Evolutionary conservation across 1,140 invertebrate genomes (phyloP).

Genomic region (Heliothis virescens): DNA sequence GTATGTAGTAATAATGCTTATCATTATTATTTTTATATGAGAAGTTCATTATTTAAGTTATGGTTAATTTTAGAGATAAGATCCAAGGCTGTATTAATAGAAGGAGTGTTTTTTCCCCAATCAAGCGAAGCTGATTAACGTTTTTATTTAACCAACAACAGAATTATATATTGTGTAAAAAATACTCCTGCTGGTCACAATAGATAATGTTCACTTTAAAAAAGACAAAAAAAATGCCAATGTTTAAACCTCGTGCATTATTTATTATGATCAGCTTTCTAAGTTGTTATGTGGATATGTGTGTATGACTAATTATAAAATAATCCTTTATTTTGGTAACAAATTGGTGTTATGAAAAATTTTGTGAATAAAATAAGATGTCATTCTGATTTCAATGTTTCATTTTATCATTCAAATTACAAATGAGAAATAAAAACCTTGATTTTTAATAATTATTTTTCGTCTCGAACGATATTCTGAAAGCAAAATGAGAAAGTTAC

Average conservation of each 20-base stretch:
- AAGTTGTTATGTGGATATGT: conserved; percentile 82
- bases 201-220: conserved; percentile 59
- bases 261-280: conserved; percentile 69
- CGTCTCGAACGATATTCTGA: conserved; percentile 69
- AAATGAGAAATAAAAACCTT: not conserved
- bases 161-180: conserved; percentile 67
- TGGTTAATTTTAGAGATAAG: conserved; percentile 80
- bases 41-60: conserved; percentile 83
- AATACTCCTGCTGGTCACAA: conserved; percentile 73
- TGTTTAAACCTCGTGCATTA: conserved; percentile 49
- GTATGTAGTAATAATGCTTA: conserved; percentile 70
- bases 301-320: conserved; percentile 84
- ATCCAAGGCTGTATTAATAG: conserved; percentile 84
- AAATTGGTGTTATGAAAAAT: conserved; percentile 85
- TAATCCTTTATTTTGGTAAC: conserved; percentile 85
- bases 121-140: conserved; percentile 58
- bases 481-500: conserved; percentile 49
- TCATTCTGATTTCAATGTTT: conserved; percentile 73
- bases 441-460: conserved; percentile 59
- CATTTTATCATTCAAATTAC: conserved; percentile 46
- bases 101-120: conserved; percentile 75
- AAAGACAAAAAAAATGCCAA: conserved; percentile 56
- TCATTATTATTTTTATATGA: conserved; percentile 83
- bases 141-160: conserved; percentile 46
- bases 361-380: conserved; percentile 85